Evolutionary conservation across 2,888 invertebrate species (phyloP).

Genomic region (Cephus spinipes): DNA sequence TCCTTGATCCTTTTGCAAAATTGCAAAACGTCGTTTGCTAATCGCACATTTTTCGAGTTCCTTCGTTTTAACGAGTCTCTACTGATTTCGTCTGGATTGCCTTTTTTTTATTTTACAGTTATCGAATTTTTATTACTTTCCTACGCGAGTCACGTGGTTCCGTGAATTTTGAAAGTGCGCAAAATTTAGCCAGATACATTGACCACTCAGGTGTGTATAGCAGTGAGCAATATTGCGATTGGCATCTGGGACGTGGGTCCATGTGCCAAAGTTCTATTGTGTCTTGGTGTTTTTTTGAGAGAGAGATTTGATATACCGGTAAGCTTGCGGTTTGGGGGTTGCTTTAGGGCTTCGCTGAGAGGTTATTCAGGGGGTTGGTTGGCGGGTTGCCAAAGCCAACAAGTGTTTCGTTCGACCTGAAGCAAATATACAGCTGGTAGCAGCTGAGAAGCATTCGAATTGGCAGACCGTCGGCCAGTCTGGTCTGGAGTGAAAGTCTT

Average conservation of each 20-base stretch:
- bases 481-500: neutral
- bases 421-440: constrained; percentile 21
- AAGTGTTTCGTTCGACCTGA: constrained; percentile 55
- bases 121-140: neutral
- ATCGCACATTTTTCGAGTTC: neutral
- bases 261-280: neutral
- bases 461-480: neutral
- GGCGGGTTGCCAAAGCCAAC: constrained; percentile 55
- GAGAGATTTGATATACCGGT: neutral
- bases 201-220: too few species aligned
- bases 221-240: neutral
- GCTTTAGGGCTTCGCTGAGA: neutral
- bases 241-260: neutral
- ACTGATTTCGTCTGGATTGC: too few species aligned
- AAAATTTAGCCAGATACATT: neutral
- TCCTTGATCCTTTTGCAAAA: neutral
- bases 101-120: neutral
- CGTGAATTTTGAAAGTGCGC: neutral
- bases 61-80: neutral
- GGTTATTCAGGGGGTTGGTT: constrained; percentile 19
- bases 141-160: neutral
- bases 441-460: neutral
- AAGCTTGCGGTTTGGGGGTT: neutral
- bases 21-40: too few species aligned
- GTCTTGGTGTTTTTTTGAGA: neutral